phyloP scores from a whole-genome alignment of 2,797 vertebrate species.

The Myotis vivesi region DNA sequence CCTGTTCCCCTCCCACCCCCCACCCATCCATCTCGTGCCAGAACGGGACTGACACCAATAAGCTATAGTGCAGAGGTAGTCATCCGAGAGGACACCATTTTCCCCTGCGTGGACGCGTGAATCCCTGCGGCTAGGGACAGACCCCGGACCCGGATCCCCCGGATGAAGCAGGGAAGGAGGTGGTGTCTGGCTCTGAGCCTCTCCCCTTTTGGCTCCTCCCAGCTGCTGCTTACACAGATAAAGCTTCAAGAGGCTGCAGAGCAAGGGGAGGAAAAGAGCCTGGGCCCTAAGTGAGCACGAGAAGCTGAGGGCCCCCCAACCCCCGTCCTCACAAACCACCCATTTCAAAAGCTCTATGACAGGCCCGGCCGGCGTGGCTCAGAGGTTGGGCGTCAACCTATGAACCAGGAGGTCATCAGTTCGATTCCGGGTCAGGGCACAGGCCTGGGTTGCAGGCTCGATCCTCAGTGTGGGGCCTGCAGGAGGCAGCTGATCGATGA shows the following conservation, averaged over 20 bases:
- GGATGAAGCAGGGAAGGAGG: neutral
- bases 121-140: neutral
- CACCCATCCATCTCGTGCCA: neutral
- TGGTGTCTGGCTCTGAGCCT: too few relatives aligned
- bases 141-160: neutral
- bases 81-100: neutral
- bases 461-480: too few relatives aligned
- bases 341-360: neutral
- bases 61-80: neutral
- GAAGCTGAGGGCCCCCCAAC: neutral
- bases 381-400: too few relatives aligned
- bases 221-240: neutral
- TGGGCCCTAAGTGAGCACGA: neutral
- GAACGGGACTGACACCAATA: neutral
- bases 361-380: neutral
- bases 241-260: neutral
- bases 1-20: too few relatives aligned
- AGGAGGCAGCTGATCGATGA: too few relatives aligned
- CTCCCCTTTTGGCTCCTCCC: neutral
- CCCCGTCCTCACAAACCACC: neutral
- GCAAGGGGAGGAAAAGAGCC: neutral
- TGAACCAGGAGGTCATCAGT: neutral
- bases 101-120: neutral
- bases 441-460: too few relatives aligned
- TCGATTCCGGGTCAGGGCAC: too few relatives aligned